Percentiles rank a stretch among this genome's conserved stretches.
Evolutionary conservation across 2,113 vertebrate genomes (phyloP).

Genomic region (Mionectes macconnelli): DNA sequence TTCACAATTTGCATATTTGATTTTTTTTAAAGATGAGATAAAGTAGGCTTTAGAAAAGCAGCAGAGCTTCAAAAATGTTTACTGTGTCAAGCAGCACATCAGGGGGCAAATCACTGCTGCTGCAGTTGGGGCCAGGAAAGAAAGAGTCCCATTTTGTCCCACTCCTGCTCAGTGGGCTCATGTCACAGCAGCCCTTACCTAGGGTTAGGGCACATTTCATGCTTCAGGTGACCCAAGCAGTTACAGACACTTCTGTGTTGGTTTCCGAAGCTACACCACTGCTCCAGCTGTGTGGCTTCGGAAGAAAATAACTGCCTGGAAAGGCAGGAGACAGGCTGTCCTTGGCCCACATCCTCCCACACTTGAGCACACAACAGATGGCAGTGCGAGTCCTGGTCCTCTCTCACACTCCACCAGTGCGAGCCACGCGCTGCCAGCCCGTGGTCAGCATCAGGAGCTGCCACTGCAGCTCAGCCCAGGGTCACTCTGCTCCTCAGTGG

Average conservation of each 20-base stretch:
- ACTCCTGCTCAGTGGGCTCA: accelerated
- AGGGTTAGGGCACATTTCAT: neutral
- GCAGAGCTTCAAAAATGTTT: slow-evolving; percentile 17
- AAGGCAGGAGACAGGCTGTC: neutral
- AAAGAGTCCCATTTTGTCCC: neutral
- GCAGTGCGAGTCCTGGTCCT: neutral
- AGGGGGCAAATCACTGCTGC: neutral
- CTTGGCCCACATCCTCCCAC: neutral
- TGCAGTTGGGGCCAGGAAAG: neutral
- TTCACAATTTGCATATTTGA: slow-evolving; percentile 45
- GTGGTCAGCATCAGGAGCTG: neutral
- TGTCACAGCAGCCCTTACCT: neutral
- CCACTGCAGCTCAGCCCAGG: neutral
- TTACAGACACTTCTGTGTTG: neutral
- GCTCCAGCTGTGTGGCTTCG: neutral
- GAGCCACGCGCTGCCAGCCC: neutral
- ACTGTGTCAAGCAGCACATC: neutral
- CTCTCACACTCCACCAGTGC: neutral
- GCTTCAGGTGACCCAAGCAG: neutral
- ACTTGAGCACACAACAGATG: neutral
- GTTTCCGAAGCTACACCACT: neutral
- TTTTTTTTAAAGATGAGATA: slow-evolving; percentile 34
- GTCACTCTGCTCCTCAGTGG: neutral
- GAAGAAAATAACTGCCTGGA: neutral
- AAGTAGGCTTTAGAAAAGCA: neutral